Percentiles rank a stretch among this genome's conserved stretches.
Conservation (phyloP, 1,140 invertebrate species). For the Micrasema longulum region DNA sequence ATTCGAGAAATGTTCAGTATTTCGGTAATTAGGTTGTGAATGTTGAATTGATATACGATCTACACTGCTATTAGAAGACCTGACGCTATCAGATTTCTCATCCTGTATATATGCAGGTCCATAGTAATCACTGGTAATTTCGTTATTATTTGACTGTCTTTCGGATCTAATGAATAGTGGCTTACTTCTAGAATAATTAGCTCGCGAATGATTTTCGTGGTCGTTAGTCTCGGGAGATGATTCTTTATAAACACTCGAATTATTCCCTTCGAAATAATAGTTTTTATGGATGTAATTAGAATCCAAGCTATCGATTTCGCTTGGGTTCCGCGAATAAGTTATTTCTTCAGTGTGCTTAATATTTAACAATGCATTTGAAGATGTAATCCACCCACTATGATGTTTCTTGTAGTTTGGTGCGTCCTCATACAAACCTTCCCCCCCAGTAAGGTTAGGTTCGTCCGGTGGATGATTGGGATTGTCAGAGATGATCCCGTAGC, state of each 20-base stretch:
- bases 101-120: constrained; percentile 61
- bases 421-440: constrained; percentile 46
- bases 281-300: constrained; percentile 74
- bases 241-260: constrained; percentile 62
- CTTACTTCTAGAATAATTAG: constrained; percentile 56
- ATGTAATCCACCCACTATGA: constrained; percentile 30
- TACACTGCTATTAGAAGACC: constrained; percentile 63
- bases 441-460: constrained; percentile 48
- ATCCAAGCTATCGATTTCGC: constrained; percentile 74
- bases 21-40: constrained; percentile 53
- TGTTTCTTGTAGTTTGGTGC: constrained; percentile 17
- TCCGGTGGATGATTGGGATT: constrained; percentile 60
- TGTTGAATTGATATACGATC: constrained; percentile 53
- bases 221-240: constrained; percentile 60
- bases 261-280: constrained; percentile 66
- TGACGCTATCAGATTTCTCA: constrained; percentile 64
- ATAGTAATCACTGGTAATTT: constrained; percentile 55
- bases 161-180: constrained; percentile 63
- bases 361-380: constrained; percentile 5
- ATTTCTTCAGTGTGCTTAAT: constrained; percentile 40
- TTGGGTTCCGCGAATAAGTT: constrained; percentile 62
- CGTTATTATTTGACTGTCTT: constrained; percentile 60
- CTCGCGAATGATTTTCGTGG: constrained; percentile 44
- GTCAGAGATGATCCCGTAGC: constrained; percentile 65
- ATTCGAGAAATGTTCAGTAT: constrained; percentile 47